phyloP scores from a whole-genome alignment of 2,888 invertebrate species.

The Epistrophe grossulariae region DNA sequence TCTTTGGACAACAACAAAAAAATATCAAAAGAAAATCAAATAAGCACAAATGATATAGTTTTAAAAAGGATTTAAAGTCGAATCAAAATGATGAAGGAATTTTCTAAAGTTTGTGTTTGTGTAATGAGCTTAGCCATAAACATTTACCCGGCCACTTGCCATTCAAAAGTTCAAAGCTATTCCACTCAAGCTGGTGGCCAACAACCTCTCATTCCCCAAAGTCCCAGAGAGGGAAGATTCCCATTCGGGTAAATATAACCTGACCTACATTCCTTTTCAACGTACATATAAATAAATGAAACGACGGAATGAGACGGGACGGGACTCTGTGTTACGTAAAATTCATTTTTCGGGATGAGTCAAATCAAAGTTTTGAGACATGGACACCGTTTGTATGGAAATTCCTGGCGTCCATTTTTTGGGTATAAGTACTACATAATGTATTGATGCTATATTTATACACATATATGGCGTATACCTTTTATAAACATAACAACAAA shows the following conservation, averaged over 20 bases:
- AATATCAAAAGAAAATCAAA: not conserved
- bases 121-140: constrained; percentile 18
- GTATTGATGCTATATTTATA: constrained; percentile 31
- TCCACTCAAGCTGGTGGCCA: constrained; percentile 22
- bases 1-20: not conserved
- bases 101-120: not conserved
- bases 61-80: not conserved
- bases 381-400: constrained; percentile 32
- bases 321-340: constrained; percentile 63
- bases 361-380: constrained; percentile 56
- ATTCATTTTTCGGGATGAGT: constrained; percentile 60
- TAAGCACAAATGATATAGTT: not conserved
- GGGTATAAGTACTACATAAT: not conserved
- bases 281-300: no score
- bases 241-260: constrained; percentile 48
- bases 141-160: constrained; percentile 52
- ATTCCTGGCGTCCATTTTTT: constrained; percentile 46
- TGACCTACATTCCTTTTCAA: constrained; percentile 66
- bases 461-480: not conserved
- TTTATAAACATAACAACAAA: constrained; percentile 25
- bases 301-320: constrained; percentile 10
- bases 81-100: not conserved
- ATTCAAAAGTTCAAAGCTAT: constrained; percentile 56
- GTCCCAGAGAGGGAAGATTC: constrained; percentile 25
- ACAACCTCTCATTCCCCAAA: constrained; percentile 7